Conservation (phyloP, 2,888 invertebrate genomes). For the Bellardia bayeri region DNA sequence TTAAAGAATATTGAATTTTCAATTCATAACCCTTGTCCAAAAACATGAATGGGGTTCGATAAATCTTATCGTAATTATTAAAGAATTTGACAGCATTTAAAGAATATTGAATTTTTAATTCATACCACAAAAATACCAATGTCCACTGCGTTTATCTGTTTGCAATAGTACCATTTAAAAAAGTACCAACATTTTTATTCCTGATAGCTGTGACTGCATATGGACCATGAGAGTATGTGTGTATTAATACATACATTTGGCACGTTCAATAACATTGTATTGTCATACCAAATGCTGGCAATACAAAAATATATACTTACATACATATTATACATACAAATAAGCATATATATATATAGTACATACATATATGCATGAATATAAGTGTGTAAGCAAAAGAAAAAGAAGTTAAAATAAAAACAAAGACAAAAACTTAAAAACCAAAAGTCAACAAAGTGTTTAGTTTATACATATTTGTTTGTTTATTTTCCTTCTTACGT, state of each 20-base stretch:
- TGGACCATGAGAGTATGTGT: neutral
- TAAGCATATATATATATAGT: neutral
- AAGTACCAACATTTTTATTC: too few species aligned
- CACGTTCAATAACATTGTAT: conserved; percentile 41
- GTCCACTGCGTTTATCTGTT: too few species aligned
- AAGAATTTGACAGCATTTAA: too few species aligned
- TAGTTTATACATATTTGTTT: conserved; percentile 60
- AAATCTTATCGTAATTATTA: too few species aligned
- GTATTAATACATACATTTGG: conserved; percentile 20
- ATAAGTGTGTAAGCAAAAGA: neutral
- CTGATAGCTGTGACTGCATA: neutral
- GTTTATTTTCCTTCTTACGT: neutral
- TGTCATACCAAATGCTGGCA: neutral
- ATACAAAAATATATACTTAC: neutral
- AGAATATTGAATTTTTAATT: too few species aligned
- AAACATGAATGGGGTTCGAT: too few species aligned
- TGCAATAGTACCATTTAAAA: too few species aligned
- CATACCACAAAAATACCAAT: too few species aligned
- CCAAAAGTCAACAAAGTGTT: conserved; percentile 67
- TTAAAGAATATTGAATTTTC: too few species aligned
- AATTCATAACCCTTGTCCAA: too few species aligned
- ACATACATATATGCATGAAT: neutral
- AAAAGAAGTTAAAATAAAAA: neutral
- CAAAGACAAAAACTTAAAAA: conserved; percentile 41
- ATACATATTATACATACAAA: neutral